phyloP scores from a whole-genome alignment of 2,113 vertebrate genomes.

The Pavo muticus region DNA sequence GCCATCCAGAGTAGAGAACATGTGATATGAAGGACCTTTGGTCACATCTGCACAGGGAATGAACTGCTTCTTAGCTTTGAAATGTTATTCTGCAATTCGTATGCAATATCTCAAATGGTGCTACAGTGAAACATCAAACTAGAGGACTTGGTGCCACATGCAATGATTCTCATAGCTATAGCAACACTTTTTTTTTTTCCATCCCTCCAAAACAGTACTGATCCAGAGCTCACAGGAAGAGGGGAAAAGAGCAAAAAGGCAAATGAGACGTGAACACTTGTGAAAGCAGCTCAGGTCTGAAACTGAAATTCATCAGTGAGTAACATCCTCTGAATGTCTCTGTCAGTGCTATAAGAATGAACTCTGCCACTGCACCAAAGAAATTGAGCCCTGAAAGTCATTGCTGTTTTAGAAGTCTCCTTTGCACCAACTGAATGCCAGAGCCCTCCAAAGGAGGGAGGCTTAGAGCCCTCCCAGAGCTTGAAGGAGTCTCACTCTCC shows the following conservation, averaged over 20 bases:
- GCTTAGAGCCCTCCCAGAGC: background rate
- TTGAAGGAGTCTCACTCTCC: background rate
- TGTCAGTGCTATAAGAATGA: background rate
- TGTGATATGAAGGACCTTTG: background rate
- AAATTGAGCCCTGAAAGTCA: background rate
- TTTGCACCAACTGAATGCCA: background rate
- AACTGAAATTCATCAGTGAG: constrained; percentile 23
- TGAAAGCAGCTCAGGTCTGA: background rate
- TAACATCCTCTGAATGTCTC: constrained; percentile 41
- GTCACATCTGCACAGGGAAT: background rate
- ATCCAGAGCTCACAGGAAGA: background rate
- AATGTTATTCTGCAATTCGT: background rate
- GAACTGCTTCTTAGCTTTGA: background rate
- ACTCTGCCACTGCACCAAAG: background rate
- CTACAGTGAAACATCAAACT: background rate
- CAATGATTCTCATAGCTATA: background rate
- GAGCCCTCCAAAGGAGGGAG: background rate
- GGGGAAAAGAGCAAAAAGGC: background rate
- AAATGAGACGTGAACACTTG: background rate
- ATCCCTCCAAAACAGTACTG: background rate
- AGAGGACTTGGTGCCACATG: background rate
- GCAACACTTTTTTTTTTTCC: background rate
- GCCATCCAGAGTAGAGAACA: background rate
- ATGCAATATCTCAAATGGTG: background rate
- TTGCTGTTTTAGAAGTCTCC: background rate